Percentiles rank a stretch among this genome's conserved stretches.
Conservation (phyloP, 2,113 vertebrate genomes). For the Mesitornis unicolor region DNA sequence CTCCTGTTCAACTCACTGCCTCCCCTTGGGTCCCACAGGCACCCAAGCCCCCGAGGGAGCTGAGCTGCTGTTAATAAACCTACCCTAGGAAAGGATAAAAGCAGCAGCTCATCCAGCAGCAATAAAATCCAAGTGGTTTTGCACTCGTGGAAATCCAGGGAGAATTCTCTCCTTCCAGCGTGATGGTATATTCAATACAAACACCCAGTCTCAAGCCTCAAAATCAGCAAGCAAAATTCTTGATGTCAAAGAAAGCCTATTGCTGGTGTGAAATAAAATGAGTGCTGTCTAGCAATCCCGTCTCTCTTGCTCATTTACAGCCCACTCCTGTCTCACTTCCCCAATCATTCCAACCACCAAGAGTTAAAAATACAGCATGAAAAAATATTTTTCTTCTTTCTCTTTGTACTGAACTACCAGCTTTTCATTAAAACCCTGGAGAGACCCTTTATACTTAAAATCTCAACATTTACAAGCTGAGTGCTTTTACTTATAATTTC, state of each 20-base stretch:
- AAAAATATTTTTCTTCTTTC: not conserved
- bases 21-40: not conserved
- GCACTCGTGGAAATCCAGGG: conserved; percentile 13
- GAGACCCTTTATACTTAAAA: conserved; percentile 31
- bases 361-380: conserved; percentile 40
- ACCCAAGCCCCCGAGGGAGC: not conserved
- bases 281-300: conserved; percentile 45
- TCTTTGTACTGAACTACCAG: conserved; percentile 5
- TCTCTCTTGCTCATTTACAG: conserved; percentile 37
- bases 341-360: conserved; percentile 23
- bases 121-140: conserved; percentile 35
- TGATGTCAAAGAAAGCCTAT: conserved; percentile 61
- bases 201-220: not conserved
- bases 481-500: conserved; percentile 64
- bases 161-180: conserved; percentile 14
- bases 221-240: conserved; percentile 73
- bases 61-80: not conserved
- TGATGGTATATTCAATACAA: not conserved
- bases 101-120: not conserved
- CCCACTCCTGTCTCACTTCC: conserved; percentile 46
- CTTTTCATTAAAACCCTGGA: conserved; percentile 50
- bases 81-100: not conserved
- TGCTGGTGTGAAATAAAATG: conserved; percentile 54
- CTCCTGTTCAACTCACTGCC: not conserved
- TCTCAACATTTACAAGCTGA: conserved; percentile 58